Conservation (phyloP, 2,888 invertebrate genomes). For the Mactromeris polynyma region DNA sequence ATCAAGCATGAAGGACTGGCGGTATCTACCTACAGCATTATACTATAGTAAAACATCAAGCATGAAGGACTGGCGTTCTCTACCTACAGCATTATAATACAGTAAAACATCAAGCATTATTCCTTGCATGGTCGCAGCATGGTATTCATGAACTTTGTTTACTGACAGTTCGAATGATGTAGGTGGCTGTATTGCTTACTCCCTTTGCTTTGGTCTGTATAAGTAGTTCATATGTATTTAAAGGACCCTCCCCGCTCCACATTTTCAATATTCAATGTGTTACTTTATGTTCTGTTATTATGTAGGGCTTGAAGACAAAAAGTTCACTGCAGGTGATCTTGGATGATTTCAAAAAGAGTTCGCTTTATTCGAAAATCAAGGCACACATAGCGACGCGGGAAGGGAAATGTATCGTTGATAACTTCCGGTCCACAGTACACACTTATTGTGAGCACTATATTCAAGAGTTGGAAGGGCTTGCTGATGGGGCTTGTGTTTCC, state of each 20-base stretch:
- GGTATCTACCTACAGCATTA: no score
- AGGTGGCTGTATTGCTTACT: background rate
- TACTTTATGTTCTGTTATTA: background rate
- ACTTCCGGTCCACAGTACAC: background rate
- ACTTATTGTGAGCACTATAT: constrained; percentile 4
- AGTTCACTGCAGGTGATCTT: constrained; percentile 7
- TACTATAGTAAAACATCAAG: no score
- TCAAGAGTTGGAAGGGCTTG: constrained; percentile 33
- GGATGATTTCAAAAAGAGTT: constrained; percentile 23
- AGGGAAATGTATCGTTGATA: background rate
- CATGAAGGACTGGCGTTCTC: no score
- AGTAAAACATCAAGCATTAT: no score
- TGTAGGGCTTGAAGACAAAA: constrained; percentile 11
- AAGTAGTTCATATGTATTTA: background rate
- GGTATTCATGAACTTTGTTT: background rate
- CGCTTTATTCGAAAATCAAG: background rate
- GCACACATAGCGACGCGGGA: background rate
- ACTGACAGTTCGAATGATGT: background rate
- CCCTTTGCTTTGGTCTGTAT: background rate
- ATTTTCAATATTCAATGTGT: background rate
- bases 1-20: no score
- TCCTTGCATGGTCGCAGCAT: no score
- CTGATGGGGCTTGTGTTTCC: constrained; percentile 27
- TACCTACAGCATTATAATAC: no score
- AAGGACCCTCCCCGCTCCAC: background rate